Base-by-base conservation (phyloP, 1,140 invertebrate species). In the Oryctes rhinoceros region DNA sequence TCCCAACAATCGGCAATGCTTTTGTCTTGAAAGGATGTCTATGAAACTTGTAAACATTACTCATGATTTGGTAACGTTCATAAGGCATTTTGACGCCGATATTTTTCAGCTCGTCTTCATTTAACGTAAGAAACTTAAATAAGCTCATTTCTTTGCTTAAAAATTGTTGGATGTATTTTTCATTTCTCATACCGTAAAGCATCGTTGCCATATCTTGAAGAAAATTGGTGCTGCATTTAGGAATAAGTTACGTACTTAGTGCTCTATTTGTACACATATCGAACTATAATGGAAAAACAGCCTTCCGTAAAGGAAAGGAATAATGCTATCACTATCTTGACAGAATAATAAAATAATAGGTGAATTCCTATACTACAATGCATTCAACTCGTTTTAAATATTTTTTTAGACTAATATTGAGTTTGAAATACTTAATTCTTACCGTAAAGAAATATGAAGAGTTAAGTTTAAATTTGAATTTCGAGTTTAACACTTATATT, bases 31-130 rank as follows among this genome's bases (percentile, higher is more conserved):
- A 87, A 15, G 83, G 82, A 74, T 83, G 79, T 81, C 84, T 83
- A 80, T 86, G 86, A 79, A 87, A 90, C 82, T 85, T 86, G 35
- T 88, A 83, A 62, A 90, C 83, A 9, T 87, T 88, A 37, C 86
- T 85, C 78, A 87, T 75, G 67, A 90, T 88, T 80, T 87, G 87
- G 39, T 86, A 86, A 24, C 88, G 82, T 81, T 88, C 87, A 82
- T 86, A 88, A 3, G 88, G 88, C 81, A 87, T 86, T 79, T 83
- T 74, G 9, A 90, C 81, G 37, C 87, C 88, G 24, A 89, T 79
- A 18, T 85, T 77, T 47, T 83, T 80, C 4, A 90, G 80, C 24
- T 85, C 82, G 3, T 86, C 71, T n/a, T 89, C 87, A 78, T 84
- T 84, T 80, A 89, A 86, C 0, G 83, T 83, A 13, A 91, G 81